Base-by-base conservation (phyloP, 2,888 invertebrate genomes). In the Agriopis aurantiaria region DNA sequence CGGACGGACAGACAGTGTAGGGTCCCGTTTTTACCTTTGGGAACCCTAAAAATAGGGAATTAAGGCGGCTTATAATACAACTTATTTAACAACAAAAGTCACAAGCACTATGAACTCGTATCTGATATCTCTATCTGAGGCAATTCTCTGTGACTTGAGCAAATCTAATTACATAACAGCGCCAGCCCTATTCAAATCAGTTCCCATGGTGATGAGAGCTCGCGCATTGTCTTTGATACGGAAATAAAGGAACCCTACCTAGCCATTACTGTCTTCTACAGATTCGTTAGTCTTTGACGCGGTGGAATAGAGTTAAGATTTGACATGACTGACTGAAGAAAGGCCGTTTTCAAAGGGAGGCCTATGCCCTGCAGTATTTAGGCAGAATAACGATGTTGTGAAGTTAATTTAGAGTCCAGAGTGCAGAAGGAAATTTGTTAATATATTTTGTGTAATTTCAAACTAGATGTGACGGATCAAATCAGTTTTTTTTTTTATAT, bases 201-300 rank as follows among this genome's bases (percentile, higher is more conserved):
- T 91, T 91, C 92, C 90, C 92, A 92, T 90, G 87, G 83, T 86
- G 88, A 83, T 84, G 86, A 84, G 86, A 88, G 85, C 83, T 79
- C 75, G 85, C 83, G 88, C 88, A 89, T 91, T 91, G 91, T 91
- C 83, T 87, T 78, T 67, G 75, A 88, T 79, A 83, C 88, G 91
- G 90, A 91, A 91, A 82, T 82, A 75, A 69, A 43, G 52, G 41
- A 41, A 52, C 46, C 56, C 45, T 46, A 33, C 12, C 23, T 23
- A 80, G 70, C 74, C 75, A 58, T 60, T 53, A 55, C 52, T 68
- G 64, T 51, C 49, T 51, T 49, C 62, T 68, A 12, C 12, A 33
- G 23, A 64, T 63, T 58, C 2, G n/a, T 52, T 65, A 55, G 63
- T 43, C 62, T 69, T 70, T 72, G 40, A 64, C 17, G 48, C 52